Evolutionary conservation across 2,113 vertebrate genomes (phyloP), one percentile per base, ranked within the genome.

Genomic region (Clupea harengus): DNA sequence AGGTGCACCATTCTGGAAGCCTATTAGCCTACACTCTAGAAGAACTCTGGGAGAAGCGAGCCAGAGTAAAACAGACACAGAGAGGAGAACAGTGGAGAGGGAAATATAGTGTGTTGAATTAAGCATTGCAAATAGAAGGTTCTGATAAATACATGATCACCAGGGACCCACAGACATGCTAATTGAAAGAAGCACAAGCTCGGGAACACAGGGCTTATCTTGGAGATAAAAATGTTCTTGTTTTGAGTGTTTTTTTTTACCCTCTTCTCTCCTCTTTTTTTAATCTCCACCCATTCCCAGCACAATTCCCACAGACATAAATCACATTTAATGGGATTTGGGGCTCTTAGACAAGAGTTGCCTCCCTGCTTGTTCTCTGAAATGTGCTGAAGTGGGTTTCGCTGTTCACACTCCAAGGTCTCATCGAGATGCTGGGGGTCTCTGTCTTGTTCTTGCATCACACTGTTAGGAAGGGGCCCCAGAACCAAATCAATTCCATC

Each of bases 351-450:
- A 78, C 72, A 39, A 39, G 15, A 78, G 72, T 44, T 78, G 25
- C 72, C 28, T 78, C 72, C 13, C 25, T 78, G 72, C 72, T 78
- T 15, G 72, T 32, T 13, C 13, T 78, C 9, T 78, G 72, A 78
- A 78, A 78, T 78, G 72, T 78, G 72, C 72, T 78, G 28, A 78
- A 78, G 72, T 78, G 72, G 72, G 72, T 78, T 78, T 78, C 20
- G 32, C 9, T 72, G 64, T 72, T 32, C 25, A 15, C 72, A 39
- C 32, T 32, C 17, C 13, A 78, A 39, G 72, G 72, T 78, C 72
- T 78, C 5, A 11, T 78, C 17, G 1, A 78, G 13, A 78, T 11
- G 72, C 25, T 72, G n/a, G 32, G 72, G 72, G 28, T 39, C 60
- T 64, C 67, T 32, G 72, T 78, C 72, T 44, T 39, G 72, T 78